A percentile compares a stretch with the other conserved stretches of the same genome.
Evolutionary conservation across 2,797 vertebrate genomes (phyloP).

Genomic region (Cyprinella venusta): DNA sequence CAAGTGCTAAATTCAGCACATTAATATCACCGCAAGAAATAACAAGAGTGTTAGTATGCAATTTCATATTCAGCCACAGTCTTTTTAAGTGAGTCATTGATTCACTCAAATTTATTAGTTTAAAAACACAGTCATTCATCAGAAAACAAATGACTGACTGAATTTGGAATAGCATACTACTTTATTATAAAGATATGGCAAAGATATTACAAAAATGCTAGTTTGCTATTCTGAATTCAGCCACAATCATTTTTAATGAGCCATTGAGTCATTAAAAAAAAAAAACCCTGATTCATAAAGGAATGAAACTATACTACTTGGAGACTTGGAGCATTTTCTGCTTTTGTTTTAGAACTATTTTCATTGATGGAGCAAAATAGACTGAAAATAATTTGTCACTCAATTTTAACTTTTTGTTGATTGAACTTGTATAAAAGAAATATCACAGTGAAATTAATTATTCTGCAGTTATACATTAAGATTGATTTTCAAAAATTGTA

Average conservation of each 20-base stretch:
- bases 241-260: too few species aligned
- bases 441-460: not conserved
- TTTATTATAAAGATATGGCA: not conserved
- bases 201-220: not conserved
- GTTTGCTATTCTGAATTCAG: too few species aligned
- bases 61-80: not conserved
- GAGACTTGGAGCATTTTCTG: not conserved
- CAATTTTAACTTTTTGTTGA: not conserved
- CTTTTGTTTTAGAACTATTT: not conserved
- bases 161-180: not conserved
- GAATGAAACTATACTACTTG: not conserved
- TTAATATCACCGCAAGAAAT: not conserved
- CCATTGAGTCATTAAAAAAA: too few species aligned
- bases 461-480: not conserved
- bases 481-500: not conserved
- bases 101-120: too few species aligned
- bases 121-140: too few species aligned
- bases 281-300: not conserved
- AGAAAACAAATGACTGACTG: too few species aligned
- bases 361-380: not conserved
- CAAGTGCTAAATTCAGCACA: not conserved
- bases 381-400: not conserved
- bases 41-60: not conserved
- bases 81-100: not conserved
- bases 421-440: not conserved